Percentiles rank a stretch among this genome's conserved stretches.
Evolutionary conservation across 2,113 vertebrate genomes (phyloP).

Genomic region (Solea solea): DNA sequence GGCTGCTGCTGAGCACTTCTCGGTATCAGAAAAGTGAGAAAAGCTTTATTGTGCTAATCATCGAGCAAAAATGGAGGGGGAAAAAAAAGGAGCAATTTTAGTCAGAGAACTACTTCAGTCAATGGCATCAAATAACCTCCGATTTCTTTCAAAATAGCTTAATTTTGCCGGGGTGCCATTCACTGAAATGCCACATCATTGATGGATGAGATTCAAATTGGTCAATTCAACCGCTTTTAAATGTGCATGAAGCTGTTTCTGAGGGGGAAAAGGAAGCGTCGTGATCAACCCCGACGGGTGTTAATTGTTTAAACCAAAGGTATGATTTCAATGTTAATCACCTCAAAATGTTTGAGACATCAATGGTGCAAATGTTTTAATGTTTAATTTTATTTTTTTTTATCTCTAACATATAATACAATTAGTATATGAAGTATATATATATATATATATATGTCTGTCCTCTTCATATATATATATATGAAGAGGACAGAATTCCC

Average conservation of each 20-base stretch:
- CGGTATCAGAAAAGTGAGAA: constrained; percentile 9
- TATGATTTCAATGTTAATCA: constrained; percentile 46
- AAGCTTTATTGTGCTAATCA: constrained; percentile 49
- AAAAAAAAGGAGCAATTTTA: constrained; percentile 38
- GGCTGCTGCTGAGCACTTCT: constrained; percentile 28
- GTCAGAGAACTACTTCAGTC: constrained; percentile 40
- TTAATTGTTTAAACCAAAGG: constrained; percentile 55
- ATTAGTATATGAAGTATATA: constrained; percentile 33
- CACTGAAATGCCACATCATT: constrained; percentile 47
- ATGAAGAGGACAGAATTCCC: neutral
- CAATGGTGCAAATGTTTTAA: constrained; percentile 21
- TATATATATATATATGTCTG: no score
- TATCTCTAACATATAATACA: constrained; percentile 17
- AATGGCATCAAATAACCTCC: constrained; percentile 55
- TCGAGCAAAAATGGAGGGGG: constrained; percentile 17
- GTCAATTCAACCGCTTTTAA: constrained; percentile 55
- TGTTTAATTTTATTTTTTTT: constrained; percentile 28
- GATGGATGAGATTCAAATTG: constrained; percentile 54
- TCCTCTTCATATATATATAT: no score
- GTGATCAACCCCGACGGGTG: constrained; percentile 37
- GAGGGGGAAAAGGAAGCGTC: constrained; percentile 20
- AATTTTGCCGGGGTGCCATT: constrained; percentile 55
- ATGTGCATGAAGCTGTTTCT: constrained; percentile 26
- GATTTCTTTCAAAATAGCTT: constrained; percentile 60
- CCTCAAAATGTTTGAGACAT: constrained; percentile 44